Conservation (phyloP, 2,888 invertebrate species). For the Rutpela maculata region DNA sequence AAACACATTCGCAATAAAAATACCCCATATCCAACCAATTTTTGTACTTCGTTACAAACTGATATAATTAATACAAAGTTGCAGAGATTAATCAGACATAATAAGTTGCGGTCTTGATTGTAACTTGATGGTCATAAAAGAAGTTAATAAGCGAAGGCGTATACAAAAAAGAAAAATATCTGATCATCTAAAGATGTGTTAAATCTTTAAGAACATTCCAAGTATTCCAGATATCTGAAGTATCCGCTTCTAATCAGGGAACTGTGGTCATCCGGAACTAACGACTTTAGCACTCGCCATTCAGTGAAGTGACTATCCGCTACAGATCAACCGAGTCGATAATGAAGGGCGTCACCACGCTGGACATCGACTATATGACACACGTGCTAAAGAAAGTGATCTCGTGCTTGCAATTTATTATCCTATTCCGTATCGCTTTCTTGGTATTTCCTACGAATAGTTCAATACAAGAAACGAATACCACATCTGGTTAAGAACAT, state of each 20-base stretch:
- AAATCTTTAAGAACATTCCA: slow-evolving; percentile 20
- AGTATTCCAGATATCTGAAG: slow-evolving; percentile 39
- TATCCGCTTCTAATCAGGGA: slow-evolving; percentile 54
- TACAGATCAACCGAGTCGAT: slow-evolving; percentile 53
- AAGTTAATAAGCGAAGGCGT: slow-evolving; percentile 1
- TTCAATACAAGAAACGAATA: slow-evolving; percentile 10
- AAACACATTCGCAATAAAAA: background rate
- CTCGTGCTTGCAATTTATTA: slow-evolving; percentile 54
- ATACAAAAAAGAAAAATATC: slow-evolving; percentile 16
- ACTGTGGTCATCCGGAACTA: slow-evolving; percentile 61
- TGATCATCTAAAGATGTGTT: slow-evolving; percentile 37
- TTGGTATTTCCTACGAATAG: slow-evolving; percentile 29
- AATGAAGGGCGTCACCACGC: slow-evolving; percentile 58
- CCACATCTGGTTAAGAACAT: slow-evolving; percentile 22
- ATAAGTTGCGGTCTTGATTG: background rate
- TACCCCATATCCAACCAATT: background rate
- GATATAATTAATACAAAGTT: background rate
- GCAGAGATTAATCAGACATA: background rate
- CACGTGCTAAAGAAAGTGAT: slow-evolving; percentile 56
- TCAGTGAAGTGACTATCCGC: slow-evolving; percentile 53
- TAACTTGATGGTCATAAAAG: background rate
- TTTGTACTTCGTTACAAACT: background rate
- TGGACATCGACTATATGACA: slow-evolving; percentile 51
- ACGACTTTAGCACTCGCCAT: slow-evolving; percentile 56
- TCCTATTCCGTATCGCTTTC: slow-evolving; percentile 41